A percentile compares a stretch with the other conserved stretches of the same genome.
These are phyloP conservation scores for Rhyacichthys aspro DNA, from an alignment of 2,797 vertebrate species.

Conservation along the genomic window DNA sequence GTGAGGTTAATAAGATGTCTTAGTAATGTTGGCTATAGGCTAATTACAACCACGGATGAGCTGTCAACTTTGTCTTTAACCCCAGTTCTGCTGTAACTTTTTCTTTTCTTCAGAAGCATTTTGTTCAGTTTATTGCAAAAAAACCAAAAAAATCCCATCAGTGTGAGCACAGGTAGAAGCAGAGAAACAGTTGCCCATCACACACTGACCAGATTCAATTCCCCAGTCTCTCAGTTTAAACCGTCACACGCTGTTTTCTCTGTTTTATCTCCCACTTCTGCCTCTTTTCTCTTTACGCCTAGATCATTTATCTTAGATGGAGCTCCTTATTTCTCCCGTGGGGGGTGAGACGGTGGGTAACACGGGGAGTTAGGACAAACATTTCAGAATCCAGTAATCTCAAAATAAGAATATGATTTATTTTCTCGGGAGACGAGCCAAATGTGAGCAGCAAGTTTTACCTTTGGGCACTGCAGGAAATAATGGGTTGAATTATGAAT, in stretches of 20 bases:
- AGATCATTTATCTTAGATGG: conserved; percentile 51
- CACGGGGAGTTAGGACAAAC: conserved; percentile 27
- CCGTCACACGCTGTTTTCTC: conserved; percentile 33
- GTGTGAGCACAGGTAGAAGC: conserved; percentile 20
- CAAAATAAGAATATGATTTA: conserved; percentile 44
- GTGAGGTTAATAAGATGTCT: conserved; percentile 4
- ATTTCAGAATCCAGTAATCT: conserved; percentile 42
- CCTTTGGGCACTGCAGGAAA: conserved; percentile 21
- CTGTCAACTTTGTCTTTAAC: not conserved
- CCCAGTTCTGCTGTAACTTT: not conserved
- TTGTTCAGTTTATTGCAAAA: conserved; percentile 10
- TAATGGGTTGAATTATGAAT: conserved; percentile 39
- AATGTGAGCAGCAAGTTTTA: conserved; percentile 23
- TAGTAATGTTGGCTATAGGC: not conserved
- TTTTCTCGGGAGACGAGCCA: conserved; percentile 29
- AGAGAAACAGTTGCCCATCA: conserved; percentile 47
- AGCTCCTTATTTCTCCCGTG: conserved; percentile 38
- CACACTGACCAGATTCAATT: conserved; percentile 41
- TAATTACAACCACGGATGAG: not conserved
- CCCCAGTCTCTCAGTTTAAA: conserved; percentile 37
- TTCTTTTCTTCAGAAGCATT: not conserved
- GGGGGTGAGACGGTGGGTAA: conserved; percentile 5
- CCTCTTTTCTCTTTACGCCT: conserved; percentile 22
- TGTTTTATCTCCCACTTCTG: conserved; percentile 25
- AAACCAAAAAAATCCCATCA: conserved; percentile 33